These are phyloP conservation scores for Parnassius apollo DNA, from an alignment of 2,888 invertebrate genomes.

Conservation along the genomic window DNA sequence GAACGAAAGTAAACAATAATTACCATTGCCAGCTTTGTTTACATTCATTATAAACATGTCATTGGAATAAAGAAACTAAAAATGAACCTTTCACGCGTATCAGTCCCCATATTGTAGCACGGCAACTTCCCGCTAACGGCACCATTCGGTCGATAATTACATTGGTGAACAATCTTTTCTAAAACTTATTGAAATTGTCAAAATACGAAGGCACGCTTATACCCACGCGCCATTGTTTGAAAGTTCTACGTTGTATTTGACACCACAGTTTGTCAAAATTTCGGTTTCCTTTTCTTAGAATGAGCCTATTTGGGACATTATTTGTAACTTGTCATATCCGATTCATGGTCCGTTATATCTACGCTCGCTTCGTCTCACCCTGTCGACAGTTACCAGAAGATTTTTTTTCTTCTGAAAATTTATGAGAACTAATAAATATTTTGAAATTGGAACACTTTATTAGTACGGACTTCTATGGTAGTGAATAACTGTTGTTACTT, in stretches of 20 bases:
- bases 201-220: constrained; percentile 72
- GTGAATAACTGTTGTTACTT: constrained; percentile 77
- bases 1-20: constrained; percentile 27
- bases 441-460: constrained; percentile 74
- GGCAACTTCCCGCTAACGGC: constrained; percentile 58
- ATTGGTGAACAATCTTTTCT: constrained; percentile 69
- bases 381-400: constrained; percentile 60
- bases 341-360: constrained; percentile 69
- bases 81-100: constrained; percentile 50
- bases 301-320: constrained; percentile 48
- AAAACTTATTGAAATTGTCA: constrained; percentile 66
- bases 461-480: constrained; percentile 71
- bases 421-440: constrained; percentile 75
- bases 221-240: constrained; percentile 55
- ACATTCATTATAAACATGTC: constrained; percentile 30
- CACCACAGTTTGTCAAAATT: constrained; percentile 78
- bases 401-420: constrained; percentile 49
- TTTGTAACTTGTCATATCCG: constrained; percentile 59
- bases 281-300: constrained; percentile 76
- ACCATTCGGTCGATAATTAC: constrained; percentile 68
- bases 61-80: constrained; percentile 30
- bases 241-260: constrained; percentile 51
- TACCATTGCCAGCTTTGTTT: constrained; percentile 15
- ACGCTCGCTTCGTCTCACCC: constrained; percentile 42
- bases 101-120: constrained; percentile 46